Evolutionary conservation across 2,888 invertebrate species (phyloP), one percentile per base, ranked within the genome.

Genomic region (Leucoma salicis): DNA sequence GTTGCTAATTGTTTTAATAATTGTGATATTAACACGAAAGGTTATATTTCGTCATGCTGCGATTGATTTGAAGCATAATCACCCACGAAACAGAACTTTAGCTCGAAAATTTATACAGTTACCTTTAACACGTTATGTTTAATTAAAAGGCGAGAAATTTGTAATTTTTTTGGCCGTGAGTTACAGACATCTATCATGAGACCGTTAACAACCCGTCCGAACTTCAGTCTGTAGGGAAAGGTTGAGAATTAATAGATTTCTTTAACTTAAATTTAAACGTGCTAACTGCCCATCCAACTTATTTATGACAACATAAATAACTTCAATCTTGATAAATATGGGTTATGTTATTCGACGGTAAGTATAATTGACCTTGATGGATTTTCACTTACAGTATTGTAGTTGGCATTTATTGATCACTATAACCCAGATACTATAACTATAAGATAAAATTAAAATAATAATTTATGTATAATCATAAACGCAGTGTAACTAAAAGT

Each of bases 131-230:
- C 70, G 63, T 61, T 52, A 60, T 70, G 60, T 74, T 69, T 64
- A 62, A 70, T 60, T 80, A 79, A 82, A 74, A 78, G 72, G 80
- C 81, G 81, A 71, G 79, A 84, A 83, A 83, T 82, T 74, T 67
- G 74, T 82, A 82, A 78, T 82, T 79, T 76, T 77, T 31, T 58
- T 36, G 44, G 58, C 58, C 61, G 56, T 57, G 52, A 58, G 44
- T 62, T 53, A 57, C 61, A 61, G 66, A 59, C 69, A 71, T 69
- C 63, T 63, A 70, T 71, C 68, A 66, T 59, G 47, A 39, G 57
- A 68, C 70, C 70, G 71, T 74, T 74, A 71, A 56, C 51, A 45
- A 49, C 31, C 24, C 36, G 28, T 41, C 55, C 40, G 46, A 49
- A 42, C 50, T 46, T 37, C 37, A 39, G 53, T 53, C 49, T 36